These are phyloP conservation scores for Hyalella azteca DNA, from an alignment of 2,888 invertebrate species.

Conservation along the genomic window DNA sequence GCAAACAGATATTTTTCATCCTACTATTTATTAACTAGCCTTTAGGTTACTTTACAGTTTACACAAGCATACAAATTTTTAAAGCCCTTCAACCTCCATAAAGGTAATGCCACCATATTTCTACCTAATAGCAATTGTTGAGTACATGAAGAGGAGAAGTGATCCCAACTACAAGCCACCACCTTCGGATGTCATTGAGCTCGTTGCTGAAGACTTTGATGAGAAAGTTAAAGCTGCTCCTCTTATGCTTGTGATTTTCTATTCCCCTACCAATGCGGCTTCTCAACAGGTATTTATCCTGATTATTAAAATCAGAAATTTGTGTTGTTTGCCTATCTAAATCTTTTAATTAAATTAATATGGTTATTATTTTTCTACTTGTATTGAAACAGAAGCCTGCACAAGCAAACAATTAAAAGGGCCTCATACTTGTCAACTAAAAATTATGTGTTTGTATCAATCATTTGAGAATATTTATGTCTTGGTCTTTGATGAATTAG, in stretches of 20 bases:
- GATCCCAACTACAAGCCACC: constrained; percentile 68
- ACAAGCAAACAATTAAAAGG: too few relatives aligned
- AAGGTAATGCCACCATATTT: too few relatives aligned
- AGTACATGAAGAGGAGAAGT: constrained; percentile 65
- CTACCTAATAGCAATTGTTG: constrained; percentile 67
- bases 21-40: too few relatives aligned
- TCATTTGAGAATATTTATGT: too few relatives aligned
- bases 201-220: constrained; percentile 67
- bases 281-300: constrained; percentile 60
- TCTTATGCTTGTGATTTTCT: constrained; percentile 68
- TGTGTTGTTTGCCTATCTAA: not conserved
- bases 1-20: too few relatives aligned
- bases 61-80: too few relatives aligned
- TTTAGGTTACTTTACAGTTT: too few relatives aligned
- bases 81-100: too few relatives aligned
- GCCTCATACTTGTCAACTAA: too few relatives aligned
- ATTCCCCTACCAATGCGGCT: constrained; percentile 67
- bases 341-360: not conserved
- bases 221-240: constrained; percentile 63
- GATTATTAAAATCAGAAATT: not conserved
- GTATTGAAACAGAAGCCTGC: not conserved
- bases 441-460: too few relatives aligned
- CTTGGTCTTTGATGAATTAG: too few relatives aligned
- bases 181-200: constrained; percentile 65
- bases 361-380: not conserved